Evolutionary conservation across 37 sponge, comb jelly and placozoan genomes (phyloP).

Genomic region (Spongilla lacustris): DNA sequence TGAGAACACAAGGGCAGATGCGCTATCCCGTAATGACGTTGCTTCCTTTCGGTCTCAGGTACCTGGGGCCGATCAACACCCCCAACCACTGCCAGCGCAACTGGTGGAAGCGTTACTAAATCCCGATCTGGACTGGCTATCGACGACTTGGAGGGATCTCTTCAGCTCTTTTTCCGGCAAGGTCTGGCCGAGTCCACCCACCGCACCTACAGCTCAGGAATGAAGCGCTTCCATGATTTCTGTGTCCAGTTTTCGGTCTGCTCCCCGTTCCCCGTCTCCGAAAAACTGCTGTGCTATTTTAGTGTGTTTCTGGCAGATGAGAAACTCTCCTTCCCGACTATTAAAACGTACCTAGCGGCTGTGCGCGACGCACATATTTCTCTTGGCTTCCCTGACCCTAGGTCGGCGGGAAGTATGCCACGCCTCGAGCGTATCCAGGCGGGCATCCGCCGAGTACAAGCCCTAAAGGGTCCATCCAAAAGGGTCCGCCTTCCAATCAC

Average conservation of each 20-base stretch:
- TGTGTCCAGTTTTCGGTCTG: constrained; percentile 17
- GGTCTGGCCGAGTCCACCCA: constrained; percentile 61
- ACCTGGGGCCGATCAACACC: background rate
- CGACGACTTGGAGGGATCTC: constrained; percentile 39
- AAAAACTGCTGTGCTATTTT: constrained; percentile 51
- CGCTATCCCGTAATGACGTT: constrained; percentile 39
- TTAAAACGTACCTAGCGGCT: constrained; percentile 57
- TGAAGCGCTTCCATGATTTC: constrained; percentile 26
- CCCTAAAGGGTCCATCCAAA: background rate
- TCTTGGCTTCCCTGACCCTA: constrained; percentile 52
- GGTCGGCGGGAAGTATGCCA: constrained; percentile 32
- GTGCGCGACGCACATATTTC: constrained; percentile 31
- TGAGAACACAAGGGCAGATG: constrained; percentile 35
- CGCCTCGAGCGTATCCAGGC: constrained; percentile 33
- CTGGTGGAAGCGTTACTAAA: constrained; percentile 29
- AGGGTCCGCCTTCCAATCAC: constrained; percentile 47
- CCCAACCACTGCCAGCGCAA: background rate
- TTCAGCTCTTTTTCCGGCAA: constrained; percentile 23
- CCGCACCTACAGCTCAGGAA: constrained; percentile 32
- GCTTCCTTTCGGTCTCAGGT: background rate
- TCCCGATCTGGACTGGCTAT: constrained; percentile 57
- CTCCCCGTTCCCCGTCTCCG: constrained; percentile 55
- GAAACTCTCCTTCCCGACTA: constrained; percentile 29
- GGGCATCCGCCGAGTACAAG: constrained; percentile 22
- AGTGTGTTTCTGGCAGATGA: constrained; percentile 31